Percentiles rank a stretch among this genome's conserved stretches.
These are phyloP conservation scores for Takifugu ocellatus DNA, from an alignment of 2,797 vertebrate species.

Conservation along the genomic window DNA sequence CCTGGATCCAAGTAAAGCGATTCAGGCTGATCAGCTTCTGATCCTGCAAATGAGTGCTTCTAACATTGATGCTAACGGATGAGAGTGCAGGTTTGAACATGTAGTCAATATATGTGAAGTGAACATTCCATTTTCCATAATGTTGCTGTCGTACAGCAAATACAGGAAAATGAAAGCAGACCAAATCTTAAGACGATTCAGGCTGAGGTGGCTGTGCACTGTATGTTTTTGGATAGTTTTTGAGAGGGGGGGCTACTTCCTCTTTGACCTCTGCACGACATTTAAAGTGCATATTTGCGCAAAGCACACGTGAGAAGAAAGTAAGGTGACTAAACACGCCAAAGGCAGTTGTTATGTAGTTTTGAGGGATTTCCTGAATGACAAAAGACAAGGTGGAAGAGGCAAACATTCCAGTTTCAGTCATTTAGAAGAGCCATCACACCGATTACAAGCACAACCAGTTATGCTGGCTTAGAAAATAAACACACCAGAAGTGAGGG, in stretches of 20 bases:
- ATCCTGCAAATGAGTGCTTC: slow-evolving; percentile 5
- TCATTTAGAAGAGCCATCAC: no score
- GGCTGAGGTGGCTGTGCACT: no score
- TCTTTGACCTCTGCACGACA: slow-evolving; percentile 3
- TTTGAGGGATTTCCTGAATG: slow-evolving; percentile 11
- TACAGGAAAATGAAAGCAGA: neutral
- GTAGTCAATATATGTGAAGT: neutral
- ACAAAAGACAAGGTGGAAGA: neutral
- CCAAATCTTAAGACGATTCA: neutral
- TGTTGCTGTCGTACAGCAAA: slow-evolving; percentile 11
- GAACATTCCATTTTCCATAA: neutral
- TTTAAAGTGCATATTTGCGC: slow-evolving; percentile 17
- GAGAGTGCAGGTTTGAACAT: neutral
- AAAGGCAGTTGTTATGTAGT: neutral
- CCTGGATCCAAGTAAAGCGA: slow-evolving; percentile 8
- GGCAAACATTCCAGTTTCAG: neutral
- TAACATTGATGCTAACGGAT: neutral
- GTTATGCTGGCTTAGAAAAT: neutral
- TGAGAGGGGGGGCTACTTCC: no score
- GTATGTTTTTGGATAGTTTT: no score
- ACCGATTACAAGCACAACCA: no score
- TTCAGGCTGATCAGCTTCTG: slow-evolving; percentile 45
- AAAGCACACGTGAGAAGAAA: slow-evolving; percentile 9
- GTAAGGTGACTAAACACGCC: slow-evolving; percentile 1
- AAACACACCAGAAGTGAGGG: neutral